A percentile compares a stretch with the other conserved stretches of the same genome.
Conservation (phyloP, 2,888 invertebrate species). For the Elmis aenea region DNA sequence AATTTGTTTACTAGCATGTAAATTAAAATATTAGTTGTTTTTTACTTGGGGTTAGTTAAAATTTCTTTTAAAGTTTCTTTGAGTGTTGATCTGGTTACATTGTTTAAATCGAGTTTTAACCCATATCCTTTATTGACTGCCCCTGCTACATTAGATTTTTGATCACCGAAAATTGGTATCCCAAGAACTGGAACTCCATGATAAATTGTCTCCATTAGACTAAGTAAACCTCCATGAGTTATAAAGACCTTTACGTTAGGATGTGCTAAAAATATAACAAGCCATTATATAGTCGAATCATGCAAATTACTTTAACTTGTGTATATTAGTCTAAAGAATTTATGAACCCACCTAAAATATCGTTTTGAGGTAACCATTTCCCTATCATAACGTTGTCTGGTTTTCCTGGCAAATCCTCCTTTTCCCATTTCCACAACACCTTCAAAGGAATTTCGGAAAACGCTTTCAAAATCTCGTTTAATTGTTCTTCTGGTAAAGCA, state of each 20-base stretch:
- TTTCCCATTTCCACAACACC: conserved; percentile 24
- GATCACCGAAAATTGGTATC: conserved; percentile 50
- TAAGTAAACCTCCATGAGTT: conserved; percentile 55
- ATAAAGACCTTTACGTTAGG: conserved; percentile 53
- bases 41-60: conserved; percentile 37
- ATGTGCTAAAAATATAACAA: conserved; percentile 42
- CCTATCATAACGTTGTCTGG: conserved; percentile 22
- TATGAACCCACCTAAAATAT: conserved; percentile 24
- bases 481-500: conserved; percentile 12
- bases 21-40: no score
- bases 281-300: not conserved
- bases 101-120: conserved; percentile 39
- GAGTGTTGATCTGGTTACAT: conserved; percentile 43
- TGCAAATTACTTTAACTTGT: no score
- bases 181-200: conserved; percentile 48
- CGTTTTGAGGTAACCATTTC: conserved; percentile 27
- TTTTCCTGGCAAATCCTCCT: conserved; percentile 11
- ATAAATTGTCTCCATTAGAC: conserved; percentile 52
- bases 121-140: conserved; percentile 44
- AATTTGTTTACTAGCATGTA: no score
- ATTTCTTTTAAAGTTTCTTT: conserved; percentile 41
- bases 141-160: conserved; percentile 46
- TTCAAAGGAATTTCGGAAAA: conserved; percentile 16
- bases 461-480: conserved; percentile 10
- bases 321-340: no score